Evolutionary conservation across 2,113 vertebrate genomes (phyloP), one percentile per base, ranked within the genome.

Genomic region (Psilopsiagon aurifrons): DNA sequence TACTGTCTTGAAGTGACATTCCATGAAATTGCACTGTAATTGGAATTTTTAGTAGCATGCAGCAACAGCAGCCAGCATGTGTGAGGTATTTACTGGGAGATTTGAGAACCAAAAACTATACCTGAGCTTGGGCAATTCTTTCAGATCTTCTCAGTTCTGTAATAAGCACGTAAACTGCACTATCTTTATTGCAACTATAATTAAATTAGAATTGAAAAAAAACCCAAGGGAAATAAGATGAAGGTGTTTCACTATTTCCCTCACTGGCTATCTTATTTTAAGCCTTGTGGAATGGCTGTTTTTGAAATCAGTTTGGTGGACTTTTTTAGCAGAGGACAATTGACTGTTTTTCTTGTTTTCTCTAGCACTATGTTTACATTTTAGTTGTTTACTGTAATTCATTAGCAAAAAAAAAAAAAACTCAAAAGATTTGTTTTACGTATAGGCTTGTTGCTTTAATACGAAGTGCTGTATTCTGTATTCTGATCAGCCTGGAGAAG

Each of bases 401-500:
- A 6, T 74, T 59, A 78, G 25, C 23, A 74, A 57, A 18, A 14
- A 81, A 8, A 81, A 8, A 95, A 70, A 23, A 22, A 8, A 54
- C 22, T 71, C 54, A 37, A 82, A 86, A 24, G 60, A 64, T 9
- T 86, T 64, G 15, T 4, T 89, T n/a, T 90, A 25, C 23, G 1
- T 49, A 10, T 43, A 17, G 16, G 6, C 16, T 69, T 74, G 23
- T 75, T 74, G 25, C 24, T 91, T 86, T 28, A 51, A 81, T 78
- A 78, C 0, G 0, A 79, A 37, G 17, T 55, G n/a, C 12, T 4
- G 1, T 12, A 2, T 79, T 75, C 49, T 57, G 11, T 62, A 13
- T 51, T 35, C 10, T 70, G 19, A 25, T 39, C 39, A 39, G 39
- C 9, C 39, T 39, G 39, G 39, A 39, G 39, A 39, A 39, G 39